Evolutionary conservation across 2,888 invertebrate genomes (phyloP), one percentile per base, ranked within the genome.

Genomic region (Stenolophus ochropezus): DNA sequence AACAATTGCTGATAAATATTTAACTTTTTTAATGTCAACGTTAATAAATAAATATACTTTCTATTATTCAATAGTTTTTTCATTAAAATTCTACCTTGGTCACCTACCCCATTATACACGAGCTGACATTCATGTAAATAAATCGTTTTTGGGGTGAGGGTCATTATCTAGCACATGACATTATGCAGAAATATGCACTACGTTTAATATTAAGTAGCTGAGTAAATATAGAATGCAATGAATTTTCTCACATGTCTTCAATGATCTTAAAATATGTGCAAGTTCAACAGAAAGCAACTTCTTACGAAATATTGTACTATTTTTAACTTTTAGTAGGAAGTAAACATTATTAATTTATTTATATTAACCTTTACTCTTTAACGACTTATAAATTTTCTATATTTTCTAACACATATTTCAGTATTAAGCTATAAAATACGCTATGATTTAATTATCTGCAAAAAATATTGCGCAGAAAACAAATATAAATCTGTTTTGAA

Each of bases 91-190:
- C n/a, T n/a, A n/a, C n/a, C n/a, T n/a, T n/a, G n/a, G n/a, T n/a
- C n/a, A n/a, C n/a, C n/a, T n/a, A n/a, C n/a, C n/a, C n/a, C n/a
- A n/a, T n/a, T n/a, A n/a, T 61, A 21, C n/a, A 20, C n/a, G n/a
- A 14, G 23, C 25, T 61, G 61, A 25, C 61, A 61, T 11, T n/a
- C 23, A 61, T 27, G 23, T 61, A 27, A 61, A 61, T 61, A 61
- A 61, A 56, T 21, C 23, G 20, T 21, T 61, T 25, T 61, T 61
- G 1, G 23, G 61, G 61, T 61, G 23, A 61, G 5, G 61, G 61
- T 61, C 56, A 56, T 56, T 56, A 56, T 56, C 61, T 61, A 61
- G 25, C 23, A 61, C 61, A 23, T 61, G 61, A 61, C 61, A 61
- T 61, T 61, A 61, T 61, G 23, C 61, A 61, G 61, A n/a, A 25